Evolutionary conservation across 1,140 invertebrate genomes (phyloP).

Genomic region (Asbolus verrucosus): DNA sequence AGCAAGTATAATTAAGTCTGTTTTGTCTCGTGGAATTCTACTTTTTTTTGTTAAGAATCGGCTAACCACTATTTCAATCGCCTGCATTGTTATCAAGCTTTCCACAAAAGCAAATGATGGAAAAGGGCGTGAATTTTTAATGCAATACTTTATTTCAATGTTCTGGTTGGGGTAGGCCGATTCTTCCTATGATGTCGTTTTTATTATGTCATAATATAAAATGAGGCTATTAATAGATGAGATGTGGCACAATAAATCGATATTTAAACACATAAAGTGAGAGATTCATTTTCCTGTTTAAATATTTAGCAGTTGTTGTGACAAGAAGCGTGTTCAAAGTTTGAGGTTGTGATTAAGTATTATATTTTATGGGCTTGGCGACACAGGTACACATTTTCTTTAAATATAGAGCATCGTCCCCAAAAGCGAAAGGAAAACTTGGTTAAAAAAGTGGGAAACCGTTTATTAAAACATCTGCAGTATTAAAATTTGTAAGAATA

Average conservation of each 20-base stretch:
- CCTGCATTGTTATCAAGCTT: no score
- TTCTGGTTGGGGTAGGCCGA: no score
- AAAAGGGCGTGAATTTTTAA: no score
- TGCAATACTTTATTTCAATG: no score
- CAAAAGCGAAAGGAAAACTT: conserved; percentile 6
- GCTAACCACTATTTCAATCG: no score
- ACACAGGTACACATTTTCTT: conserved; percentile 15
- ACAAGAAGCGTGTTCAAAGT: conserved; percentile 24
- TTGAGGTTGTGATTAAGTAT: conserved; percentile 19
- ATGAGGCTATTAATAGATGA: conserved; percentile 17
- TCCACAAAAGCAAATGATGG: no score
- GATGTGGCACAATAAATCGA: conserved; percentile 17
- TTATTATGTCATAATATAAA: conserved; percentile 17
- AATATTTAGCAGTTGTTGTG: conserved; percentile 22
- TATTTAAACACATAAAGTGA: conserved; percentile 21
- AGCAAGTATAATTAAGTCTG: no score
- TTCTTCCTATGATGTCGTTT: no score
- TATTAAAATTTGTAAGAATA: neutral
- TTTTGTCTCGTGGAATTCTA: no score
- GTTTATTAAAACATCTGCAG: conserved; percentile 24
- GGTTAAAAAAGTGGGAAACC: conserved; percentile 27
- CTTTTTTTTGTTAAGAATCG: no score
- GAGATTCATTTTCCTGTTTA: conserved; percentile 23
- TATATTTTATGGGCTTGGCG: conserved; percentile 26
- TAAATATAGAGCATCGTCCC: conserved; percentile 7